phyloP scores from a whole-genome alignment of 2,888 invertebrate species.

The Apotomis capreana region DNA sequence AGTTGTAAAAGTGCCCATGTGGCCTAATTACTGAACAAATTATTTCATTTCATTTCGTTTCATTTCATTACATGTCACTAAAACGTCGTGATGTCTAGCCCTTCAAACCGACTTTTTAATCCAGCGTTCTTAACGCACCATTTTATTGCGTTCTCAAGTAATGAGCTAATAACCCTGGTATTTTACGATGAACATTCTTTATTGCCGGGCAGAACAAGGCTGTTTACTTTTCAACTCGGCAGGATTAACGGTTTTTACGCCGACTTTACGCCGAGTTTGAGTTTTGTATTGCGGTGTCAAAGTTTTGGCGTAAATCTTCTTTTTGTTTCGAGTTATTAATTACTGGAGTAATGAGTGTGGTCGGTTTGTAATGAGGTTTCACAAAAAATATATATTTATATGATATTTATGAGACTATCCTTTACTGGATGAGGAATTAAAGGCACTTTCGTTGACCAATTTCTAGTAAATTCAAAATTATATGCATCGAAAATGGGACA shows the following conservation, averaged over 20 bases:
- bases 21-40: too few relatives aligned
- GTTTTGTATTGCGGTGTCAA: conserved; percentile 40
- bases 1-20: too few relatives aligned
- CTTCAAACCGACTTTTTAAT: conserved; percentile 25
- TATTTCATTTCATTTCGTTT: too few relatives aligned
- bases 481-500: too few relatives aligned
- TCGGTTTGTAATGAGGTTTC: not conserved
- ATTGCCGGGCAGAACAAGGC: conserved; percentile 35
- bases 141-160: conserved; percentile 38
- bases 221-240: conserved; percentile 39
- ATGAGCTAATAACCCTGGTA: conserved; percentile 36
- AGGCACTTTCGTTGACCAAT: too few relatives aligned
- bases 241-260: conserved; percentile 39
- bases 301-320: conserved; percentile 39
- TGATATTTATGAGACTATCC: too few relatives aligned
- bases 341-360: conserved; percentile 27
- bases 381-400: too few relatives aligned
- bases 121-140: conserved; percentile 20
- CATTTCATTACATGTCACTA: not conserved
- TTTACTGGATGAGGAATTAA: too few relatives aligned
- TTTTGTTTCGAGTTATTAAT: conserved; percentile 39
- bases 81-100: conserved; percentile 5
- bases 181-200: conserved; percentile 39
- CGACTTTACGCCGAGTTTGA: conserved; percentile 37
- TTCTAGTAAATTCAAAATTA: too few relatives aligned